A percentile compares a stretch with the other conserved stretches of the same genome.
phyloP scores from a whole-genome alignment of 2,888 invertebrate genomes.

The Anthophora plumipes region DNA sequence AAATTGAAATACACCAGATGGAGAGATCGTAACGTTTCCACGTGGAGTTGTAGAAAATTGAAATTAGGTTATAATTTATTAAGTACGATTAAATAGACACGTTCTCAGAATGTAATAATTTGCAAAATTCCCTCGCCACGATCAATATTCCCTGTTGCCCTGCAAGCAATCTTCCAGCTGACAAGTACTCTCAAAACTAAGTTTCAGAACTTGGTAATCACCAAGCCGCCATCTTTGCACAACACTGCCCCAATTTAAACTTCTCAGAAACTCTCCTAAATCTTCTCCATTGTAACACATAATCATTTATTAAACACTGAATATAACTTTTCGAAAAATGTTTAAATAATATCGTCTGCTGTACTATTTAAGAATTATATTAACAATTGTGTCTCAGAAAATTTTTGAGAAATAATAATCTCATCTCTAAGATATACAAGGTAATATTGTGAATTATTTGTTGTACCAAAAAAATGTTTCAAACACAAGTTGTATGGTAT shows the following conservation, averaged over 20 bases:
- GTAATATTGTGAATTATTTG: too few relatives aligned
- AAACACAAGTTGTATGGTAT: too few relatives aligned
- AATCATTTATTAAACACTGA: neutral
- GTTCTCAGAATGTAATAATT: too few relatives aligned
- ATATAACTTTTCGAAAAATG: too few relatives aligned
- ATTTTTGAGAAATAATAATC: neutral
- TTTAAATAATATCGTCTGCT: neutral
- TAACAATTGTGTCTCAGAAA: neutral
- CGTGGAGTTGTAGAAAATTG: too few relatives aligned
- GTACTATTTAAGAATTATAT: too few relatives aligned
- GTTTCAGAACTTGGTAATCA: neutral
- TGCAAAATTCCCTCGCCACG: neutral
- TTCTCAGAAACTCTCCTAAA: neutral
- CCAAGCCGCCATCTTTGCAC: neutral
- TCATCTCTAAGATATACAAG: too few relatives aligned
- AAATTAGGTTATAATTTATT: too few relatives aligned
- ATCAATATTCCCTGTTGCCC: neutral
- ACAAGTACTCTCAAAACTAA: neutral
- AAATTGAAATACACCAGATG: neutral
- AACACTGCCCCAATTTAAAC: neutral
- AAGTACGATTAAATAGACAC: too few relatives aligned
- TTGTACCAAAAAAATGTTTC: too few relatives aligned
- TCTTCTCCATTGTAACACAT: neutral
- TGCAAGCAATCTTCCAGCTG: neutral
- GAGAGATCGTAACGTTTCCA: too few relatives aligned